Evolutionary conservation across 1,140 invertebrate species (phyloP), one percentile per base, ranked within the genome.

Genomic region (Tyrophagus putrescentiae): DNA sequence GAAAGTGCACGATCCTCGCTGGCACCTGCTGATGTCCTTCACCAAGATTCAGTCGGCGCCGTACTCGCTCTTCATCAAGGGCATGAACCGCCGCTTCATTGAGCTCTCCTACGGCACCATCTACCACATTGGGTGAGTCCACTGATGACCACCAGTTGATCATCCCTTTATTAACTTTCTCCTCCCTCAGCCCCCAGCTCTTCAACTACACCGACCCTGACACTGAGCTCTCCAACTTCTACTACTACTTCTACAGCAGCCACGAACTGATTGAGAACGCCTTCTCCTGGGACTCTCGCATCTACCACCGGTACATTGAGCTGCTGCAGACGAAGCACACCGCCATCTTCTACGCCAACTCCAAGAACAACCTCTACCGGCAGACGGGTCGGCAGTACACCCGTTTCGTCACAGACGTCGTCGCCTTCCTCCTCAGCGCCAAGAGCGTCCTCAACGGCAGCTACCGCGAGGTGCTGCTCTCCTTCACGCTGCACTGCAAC

Each of bases 391-490:
- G 34, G 18, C 18, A 44, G n/a, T 59, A 44, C 50, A 59, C 57
- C 34, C 18, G 57, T 31, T 59, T 42, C 18, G 57, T 59, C 2
- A 59, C 34, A 11, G 39, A 59, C 34, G 57, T 42, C n/a, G 39
- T 59, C 27, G 57, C 57, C 4, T 42, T 44, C 23, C 39, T 59
- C 9, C 39, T 59, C 18, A 3, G 32, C 23, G 57, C 57, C 25
- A 59, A 59, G 50, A 32, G 50, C 34, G 36, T 59, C 3, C 39
- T 59, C 6, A 45, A 44, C 23, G 27, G 29, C 11, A 54, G 25
- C 18, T 27, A 25, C 23, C 18, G 41, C 29, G 23, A 59, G 29
- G 32, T 57, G 31, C 21, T 44, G 58, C 60, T 70, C 83, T 82
- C 52, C 5, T 25, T 60, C 34, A 31, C 50, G 18, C 32, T 32